Conservation (phyloP, 2,888 invertebrate species). For the Eupeodes latifasciatus region DNA sequence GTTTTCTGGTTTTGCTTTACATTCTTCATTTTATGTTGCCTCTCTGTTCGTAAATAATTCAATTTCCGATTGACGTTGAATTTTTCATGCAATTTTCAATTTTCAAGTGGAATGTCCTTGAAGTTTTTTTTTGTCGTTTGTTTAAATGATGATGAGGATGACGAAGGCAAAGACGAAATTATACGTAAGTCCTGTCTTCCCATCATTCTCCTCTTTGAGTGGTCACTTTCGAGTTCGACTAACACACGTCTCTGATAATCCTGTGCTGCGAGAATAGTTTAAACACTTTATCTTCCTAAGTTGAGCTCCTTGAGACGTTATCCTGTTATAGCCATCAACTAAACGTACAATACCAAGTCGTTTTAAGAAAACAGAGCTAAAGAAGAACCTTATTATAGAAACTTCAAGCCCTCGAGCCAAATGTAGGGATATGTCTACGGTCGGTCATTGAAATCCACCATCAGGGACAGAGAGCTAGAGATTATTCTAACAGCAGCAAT, state of each 20-base stretch:
- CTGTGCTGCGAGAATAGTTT: slow-evolving; percentile 29
- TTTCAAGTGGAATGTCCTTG: slow-evolving; percentile 69
- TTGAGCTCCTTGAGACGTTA: slow-evolving; percentile 27
- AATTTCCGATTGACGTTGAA: slow-evolving; percentile 72
- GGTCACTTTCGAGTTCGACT: slow-evolving; percentile 20
- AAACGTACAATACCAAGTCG: not conserved
- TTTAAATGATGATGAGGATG: not conserved
- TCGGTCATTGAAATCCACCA: slow-evolving; percentile 24
- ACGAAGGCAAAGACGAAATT: not conserved
- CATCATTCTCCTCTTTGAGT: not conserved
- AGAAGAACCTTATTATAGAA: slow-evolving; percentile 31
- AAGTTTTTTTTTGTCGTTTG: slow-evolving; percentile 32
- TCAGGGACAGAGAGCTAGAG: slow-evolving; percentile 22
- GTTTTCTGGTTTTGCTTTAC: slow-evolving; percentile 42
- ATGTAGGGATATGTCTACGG: slow-evolving; percentile 36
- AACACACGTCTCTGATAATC: slow-evolving; percentile 6
- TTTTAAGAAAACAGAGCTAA: not conserved
- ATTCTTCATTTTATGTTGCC: slow-evolving; percentile 15
- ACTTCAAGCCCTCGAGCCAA: slow-evolving; percentile 54
- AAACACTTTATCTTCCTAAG: slow-evolving; percentile 46
- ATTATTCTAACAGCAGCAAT: slow-evolving; percentile 17
- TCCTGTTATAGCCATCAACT: slow-evolving; percentile 3
- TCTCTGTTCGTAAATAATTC: slow-evolving; percentile 69
- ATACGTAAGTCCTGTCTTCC: no score
- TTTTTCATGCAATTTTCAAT: slow-evolving; percentile 73